Evolutionary conservation across 2,113 vertebrate genomes (phyloP), one percentile per base, ranked within the genome.

Genomic region (Nothocercus julius): DNA sequence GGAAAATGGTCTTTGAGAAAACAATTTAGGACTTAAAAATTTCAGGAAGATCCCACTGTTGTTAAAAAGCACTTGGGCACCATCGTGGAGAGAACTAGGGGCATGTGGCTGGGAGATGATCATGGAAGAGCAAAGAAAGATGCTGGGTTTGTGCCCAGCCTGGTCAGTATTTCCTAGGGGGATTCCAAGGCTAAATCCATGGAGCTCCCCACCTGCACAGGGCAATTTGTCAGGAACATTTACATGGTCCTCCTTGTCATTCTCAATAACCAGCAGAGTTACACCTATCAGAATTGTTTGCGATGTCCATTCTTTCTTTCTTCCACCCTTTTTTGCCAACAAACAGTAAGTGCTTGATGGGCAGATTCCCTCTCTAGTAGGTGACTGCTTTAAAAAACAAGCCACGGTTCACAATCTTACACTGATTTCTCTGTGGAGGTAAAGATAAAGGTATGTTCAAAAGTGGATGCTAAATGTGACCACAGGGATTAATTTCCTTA

Each of bases 331-430:
- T 78, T 32, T 34, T 56, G 47, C 70, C 79, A 77, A 75, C 14
- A 81, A 85, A 61, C 0, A 1, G 32, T 58, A 40, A 0, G 0
- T 19, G 22, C n/a, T 14, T 59, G 42, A 30, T 40, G 38, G 58
- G 10, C 24, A 0, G 0, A 79, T 42, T 45, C 13, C 7, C n/a
- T 38, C 32, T 73, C 44, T 80, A 59, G 13, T 62, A 91, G 54
- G 24, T 16, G 22, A 61, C 28, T 67, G n/a, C 17, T 90, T 82
- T 44, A 28, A 62, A 58, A 84, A 83, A 40, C 24, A 67, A 77
- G 40, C 20, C 0, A 0, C 1, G 1, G 11, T 3, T 2, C 28
- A 56, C 36, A 69, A 15, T 7, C 13, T 14, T 63, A 22, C 27
- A n/a, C n/a, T 75, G 28, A 17, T 64, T 86, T 78, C 12, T 86